phyloP scores from a whole-genome alignment of 2,888 invertebrate species.

The Mythimna loreyi region DNA sequence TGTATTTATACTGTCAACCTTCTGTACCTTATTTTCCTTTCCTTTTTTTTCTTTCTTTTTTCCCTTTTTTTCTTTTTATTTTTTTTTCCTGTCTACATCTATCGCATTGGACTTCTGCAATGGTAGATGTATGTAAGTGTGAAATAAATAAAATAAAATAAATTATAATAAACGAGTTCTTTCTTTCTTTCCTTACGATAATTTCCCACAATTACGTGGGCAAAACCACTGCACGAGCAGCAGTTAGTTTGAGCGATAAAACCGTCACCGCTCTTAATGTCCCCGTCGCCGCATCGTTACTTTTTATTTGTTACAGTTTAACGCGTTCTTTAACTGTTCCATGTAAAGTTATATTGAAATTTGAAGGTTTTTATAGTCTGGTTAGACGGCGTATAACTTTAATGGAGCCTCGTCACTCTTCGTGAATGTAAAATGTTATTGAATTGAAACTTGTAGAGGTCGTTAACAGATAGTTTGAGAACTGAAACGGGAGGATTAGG shows the following conservation, averaged over 20 bases:
- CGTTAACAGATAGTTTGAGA: not conserved
- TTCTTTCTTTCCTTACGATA: too few relatives aligned
- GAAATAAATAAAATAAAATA: too few relatives aligned
- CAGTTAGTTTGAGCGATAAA: slow-evolving; percentile 7
- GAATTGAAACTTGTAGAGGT: not conserved
- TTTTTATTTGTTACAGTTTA: slow-evolving; percentile 43
- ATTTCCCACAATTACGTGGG: too few relatives aligned
- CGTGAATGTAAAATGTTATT: slow-evolving; percentile 6
- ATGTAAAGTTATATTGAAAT: slow-evolving; percentile 41
- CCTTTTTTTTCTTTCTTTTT: too few relatives aligned
- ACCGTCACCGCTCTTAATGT: slow-evolving; percentile 7
- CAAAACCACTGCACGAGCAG: too few relatives aligned
- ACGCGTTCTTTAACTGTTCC: slow-evolving; percentile 27
- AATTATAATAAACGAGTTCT: too few relatives aligned
- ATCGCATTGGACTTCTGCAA: too few relatives aligned
- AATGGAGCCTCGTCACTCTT: not conserved
- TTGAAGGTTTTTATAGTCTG: slow-evolving; percentile 38
- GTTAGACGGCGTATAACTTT: slow-evolving; percentile 13
- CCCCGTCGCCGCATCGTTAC: slow-evolving; percentile 9
- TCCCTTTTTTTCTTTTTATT: too few relatives aligned
- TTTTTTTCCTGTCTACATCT: too few relatives aligned
- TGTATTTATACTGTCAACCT: too few relatives aligned
- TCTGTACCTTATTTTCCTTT: too few relatives aligned
- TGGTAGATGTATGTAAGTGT: too few relatives aligned
- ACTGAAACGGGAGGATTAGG: not conserved